Evolutionary conservation across 1,140 invertebrate genomes (phyloP), one percentile per base, ranked within the genome.

Genomic region (Neodiprion virginianus): DNA sequence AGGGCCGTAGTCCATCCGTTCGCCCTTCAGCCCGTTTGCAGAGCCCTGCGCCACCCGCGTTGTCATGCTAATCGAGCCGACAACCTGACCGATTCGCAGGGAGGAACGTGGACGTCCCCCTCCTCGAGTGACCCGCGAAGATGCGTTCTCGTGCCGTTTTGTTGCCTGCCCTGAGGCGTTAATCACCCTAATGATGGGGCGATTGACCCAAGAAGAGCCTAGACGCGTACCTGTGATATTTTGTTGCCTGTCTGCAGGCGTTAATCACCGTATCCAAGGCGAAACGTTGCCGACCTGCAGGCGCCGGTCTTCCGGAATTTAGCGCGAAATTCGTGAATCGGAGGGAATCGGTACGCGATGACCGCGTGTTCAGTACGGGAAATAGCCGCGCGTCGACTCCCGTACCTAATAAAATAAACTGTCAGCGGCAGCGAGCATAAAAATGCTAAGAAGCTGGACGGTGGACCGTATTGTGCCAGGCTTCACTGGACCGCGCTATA

Each of bases 351-450:
- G 28, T 40, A 40, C 28, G 28, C 28, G 2, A 40, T 17, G 53
- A 17, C 8, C 11, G 53, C 53, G 53, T 12, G 11, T 9, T 61
- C 53, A 14, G 8, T 12, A 61, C 53, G 11, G 53, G 53, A 61
- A 17, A 40, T 40, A 40, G 28, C 28, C 28, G 28, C 28, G 28
- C 28, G 1, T 40, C 5, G 28, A 40, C 3, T 17, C 53, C 53
- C 11, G 8, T 17, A 84, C 84, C 84, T 87, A 88, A 88, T 88
- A 88, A 88, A 88, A 88, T 86, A 87, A 87, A 88, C 81, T 88
- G 86, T 88, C 86, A 88, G 85, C 85, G 77, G 82, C 86, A 87
- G 86, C 79, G 80, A 79, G 79, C 86, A 88, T 88, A 88, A 88
- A 88, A 88, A 87, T 88, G 86, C 86, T 88, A 87, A 86, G 82